phyloP scores from a whole-genome alignment of 1,140 invertebrate species.

The Dryas iulia region DNA sequence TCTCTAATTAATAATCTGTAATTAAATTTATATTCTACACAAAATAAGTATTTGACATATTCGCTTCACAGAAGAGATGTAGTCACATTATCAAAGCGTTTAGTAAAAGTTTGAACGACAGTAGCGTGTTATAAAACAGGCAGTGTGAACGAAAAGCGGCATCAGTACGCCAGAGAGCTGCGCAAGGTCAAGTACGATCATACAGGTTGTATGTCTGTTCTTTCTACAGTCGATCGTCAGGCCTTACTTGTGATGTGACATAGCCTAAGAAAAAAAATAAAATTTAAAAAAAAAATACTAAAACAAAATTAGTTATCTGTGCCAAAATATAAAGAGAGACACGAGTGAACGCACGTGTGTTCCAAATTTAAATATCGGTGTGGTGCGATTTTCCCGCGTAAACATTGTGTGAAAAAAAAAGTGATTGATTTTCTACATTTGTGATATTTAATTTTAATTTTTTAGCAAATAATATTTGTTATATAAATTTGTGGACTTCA shows the following conservation, averaged over 20 bases:
- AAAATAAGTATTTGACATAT: not conserved
- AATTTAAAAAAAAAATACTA: slow-evolving; percentile 37
- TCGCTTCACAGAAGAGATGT: slow-evolving; percentile 12
- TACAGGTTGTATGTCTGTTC: slow-evolving; percentile 36
- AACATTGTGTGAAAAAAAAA: slow-evolving; percentile 35
- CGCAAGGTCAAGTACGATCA: slow-evolving; percentile 73
- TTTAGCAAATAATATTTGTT: not conserved
- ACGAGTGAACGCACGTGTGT: slow-evolving; percentile 40
- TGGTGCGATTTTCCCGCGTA: slow-evolving; percentile 44
- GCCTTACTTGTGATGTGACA: slow-evolving; percentile 55
- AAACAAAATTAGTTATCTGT: slow-evolving; percentile 9
- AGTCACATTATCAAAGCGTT: slow-evolving; percentile 32
- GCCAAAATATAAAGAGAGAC: slow-evolving; percentile 38
- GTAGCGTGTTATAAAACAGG: slow-evolving; percentile 73
- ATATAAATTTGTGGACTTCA: not conserved
- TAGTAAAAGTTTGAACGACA: slow-evolving; percentile 67
- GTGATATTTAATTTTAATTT: not conserved
- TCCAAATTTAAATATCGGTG: slow-evolving; percentile 49
- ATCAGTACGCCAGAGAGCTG: slow-evolving; percentile 59
- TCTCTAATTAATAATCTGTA: too few species aligned
- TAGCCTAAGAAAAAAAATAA: slow-evolving; percentile 31
- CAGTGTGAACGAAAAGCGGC: slow-evolving; percentile 56
- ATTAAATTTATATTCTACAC: not conserved
- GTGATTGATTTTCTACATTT: not conserved
- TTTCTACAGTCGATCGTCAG: slow-evolving; percentile 57